Evolutionary conservation across 2,113 vertebrate genomes (phyloP).

Genomic region (Salminus brasiliensis): DNA sequence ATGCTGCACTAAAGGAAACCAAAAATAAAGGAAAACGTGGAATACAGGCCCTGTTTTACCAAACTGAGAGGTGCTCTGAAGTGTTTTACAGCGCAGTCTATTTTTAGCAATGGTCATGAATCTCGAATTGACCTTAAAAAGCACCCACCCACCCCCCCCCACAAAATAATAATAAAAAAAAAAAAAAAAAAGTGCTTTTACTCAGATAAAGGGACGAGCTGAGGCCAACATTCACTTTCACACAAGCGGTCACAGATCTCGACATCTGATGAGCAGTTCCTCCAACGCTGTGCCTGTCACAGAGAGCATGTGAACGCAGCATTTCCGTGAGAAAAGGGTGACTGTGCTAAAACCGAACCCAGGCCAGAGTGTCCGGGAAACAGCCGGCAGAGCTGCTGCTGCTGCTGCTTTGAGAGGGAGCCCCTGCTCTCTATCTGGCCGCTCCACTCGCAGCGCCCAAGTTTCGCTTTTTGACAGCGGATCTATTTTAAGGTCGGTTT

Average conservation of each 20-base stretch:
- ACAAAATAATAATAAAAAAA: too few species aligned
- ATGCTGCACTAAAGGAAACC: too few species aligned
- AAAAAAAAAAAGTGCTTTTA: too few species aligned
- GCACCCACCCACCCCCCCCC: too few species aligned
- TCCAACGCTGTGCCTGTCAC: conserved; percentile 1
- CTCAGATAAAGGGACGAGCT: too few species aligned
- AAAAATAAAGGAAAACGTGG: too few species aligned
- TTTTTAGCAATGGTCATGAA: too few species aligned
- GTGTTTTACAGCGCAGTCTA: too few species aligned
- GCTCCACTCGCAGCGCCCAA: neutral
- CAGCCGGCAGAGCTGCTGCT: neutral
- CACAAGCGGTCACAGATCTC: neutral
- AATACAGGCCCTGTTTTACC: too few species aligned
- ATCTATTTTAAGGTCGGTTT: conserved; percentile 17
- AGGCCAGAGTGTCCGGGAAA: neutral
- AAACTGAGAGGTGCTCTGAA: too few species aligned
- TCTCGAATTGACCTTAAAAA: too few species aligned
- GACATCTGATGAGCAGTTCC: neutral
- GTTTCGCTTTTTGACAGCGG: neutral
- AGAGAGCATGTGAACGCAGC: neutral
- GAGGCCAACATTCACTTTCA: neutral
- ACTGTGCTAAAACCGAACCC: neutral
- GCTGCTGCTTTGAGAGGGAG: too few species aligned
- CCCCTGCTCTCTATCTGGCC: neutral
- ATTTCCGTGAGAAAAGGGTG: neutral